phyloP scores from a whole-genome alignment of 30 jellyfish, hydroid and myxozoan species.

The Calvadosia cruxmelitensis region DNA sequence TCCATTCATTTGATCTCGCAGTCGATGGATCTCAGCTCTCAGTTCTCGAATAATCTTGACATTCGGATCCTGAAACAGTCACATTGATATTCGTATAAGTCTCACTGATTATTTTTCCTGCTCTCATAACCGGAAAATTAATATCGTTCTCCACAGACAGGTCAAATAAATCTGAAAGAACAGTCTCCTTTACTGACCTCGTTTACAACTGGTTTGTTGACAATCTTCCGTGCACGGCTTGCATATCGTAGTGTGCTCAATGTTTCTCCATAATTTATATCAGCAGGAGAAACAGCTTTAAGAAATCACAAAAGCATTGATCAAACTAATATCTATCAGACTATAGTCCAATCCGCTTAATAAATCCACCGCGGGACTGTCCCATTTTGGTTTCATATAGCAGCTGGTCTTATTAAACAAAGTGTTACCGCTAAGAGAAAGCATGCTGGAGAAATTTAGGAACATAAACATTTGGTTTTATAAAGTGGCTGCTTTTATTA shows the following conservation, averaged over 20 bases:
- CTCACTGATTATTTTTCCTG: too few relatives aligned
- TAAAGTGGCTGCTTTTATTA: too few relatives aligned
- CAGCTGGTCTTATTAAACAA: too few relatives aligned
- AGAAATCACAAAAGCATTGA: neutral
- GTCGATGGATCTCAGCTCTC: slow-evolving; percentile 68
- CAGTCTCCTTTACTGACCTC: slow-evolving; percentile 67
- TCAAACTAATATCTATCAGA: too few relatives aligned
- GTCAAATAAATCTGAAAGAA: too few relatives aligned
- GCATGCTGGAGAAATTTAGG: too few relatives aligned
- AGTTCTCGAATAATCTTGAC: slow-evolving; percentile 75
- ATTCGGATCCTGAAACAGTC: slow-evolving; percentile 82
- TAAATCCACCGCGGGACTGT: too few relatives aligned
- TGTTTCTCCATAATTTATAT: slow-evolving; percentile 64
- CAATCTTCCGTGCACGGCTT: slow-evolving; percentile 79
- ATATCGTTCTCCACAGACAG: neutral
- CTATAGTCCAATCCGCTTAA: too few relatives aligned
- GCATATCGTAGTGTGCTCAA: slow-evolving; percentile 85
- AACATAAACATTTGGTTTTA: too few relatives aligned
- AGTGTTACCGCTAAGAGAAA: too few relatives aligned
- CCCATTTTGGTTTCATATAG: too few relatives aligned
- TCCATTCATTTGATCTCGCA: slow-evolving; percentile 23
- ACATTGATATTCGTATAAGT: too few relatives aligned
- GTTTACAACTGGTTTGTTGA: slow-evolving; percentile 67
- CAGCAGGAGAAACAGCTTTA: slow-evolving; percentile 92
- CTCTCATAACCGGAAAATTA: neutral